Percentiles rank a stretch among this genome's conserved stretches.
Conservation (phyloP, 1,140 invertebrate genomes). For the Caenorhabditis brenneri region DNA sequence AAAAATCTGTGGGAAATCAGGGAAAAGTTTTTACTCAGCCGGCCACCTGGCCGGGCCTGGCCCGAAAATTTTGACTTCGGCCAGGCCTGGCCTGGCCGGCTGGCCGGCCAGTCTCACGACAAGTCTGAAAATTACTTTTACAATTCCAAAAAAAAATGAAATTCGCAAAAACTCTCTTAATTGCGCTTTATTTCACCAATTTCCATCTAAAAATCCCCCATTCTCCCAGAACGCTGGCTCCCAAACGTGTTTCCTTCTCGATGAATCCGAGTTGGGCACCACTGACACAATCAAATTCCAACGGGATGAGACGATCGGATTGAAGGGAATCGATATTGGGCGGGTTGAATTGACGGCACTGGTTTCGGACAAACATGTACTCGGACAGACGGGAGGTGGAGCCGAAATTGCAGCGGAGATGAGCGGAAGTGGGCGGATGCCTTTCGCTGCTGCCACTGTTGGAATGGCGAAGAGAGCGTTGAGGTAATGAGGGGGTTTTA, state of each 20-base stretch:
- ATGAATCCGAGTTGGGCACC: not conserved
- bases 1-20: too few relatives aligned
- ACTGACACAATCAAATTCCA: slow-evolving; percentile 40
- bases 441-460: not conserved
- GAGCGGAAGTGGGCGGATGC: not conserved
- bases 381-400: slow-evolving; percentile 13
- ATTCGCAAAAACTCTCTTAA: too few relatives aligned
- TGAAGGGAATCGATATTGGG: slow-evolving; percentile 41
- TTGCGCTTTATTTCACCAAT: too few relatives aligned
- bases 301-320: slow-evolving; percentile 40
- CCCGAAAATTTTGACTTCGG: too few relatives aligned
- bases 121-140: too few relatives aligned
- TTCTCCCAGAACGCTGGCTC: not conserved
- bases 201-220: not conserved
- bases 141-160: too few relatives aligned
- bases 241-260: slow-evolving; percentile 28
- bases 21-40: too few relatives aligned
- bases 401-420: not conserved
- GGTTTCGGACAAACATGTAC: slow-evolving; percentile 31
- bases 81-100: too few relatives aligned
- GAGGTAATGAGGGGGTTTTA: too few relatives aligned
- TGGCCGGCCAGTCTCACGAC: too few relatives aligned
- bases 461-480: slow-evolving; percentile 8
- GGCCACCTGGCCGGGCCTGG: too few relatives aligned
- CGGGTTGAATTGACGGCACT: not conserved